These are phyloP conservation scores for Macaria liturata DNA, from an alignment of 2,888 invertebrate genomes.

Conservation along the genomic window DNA sequence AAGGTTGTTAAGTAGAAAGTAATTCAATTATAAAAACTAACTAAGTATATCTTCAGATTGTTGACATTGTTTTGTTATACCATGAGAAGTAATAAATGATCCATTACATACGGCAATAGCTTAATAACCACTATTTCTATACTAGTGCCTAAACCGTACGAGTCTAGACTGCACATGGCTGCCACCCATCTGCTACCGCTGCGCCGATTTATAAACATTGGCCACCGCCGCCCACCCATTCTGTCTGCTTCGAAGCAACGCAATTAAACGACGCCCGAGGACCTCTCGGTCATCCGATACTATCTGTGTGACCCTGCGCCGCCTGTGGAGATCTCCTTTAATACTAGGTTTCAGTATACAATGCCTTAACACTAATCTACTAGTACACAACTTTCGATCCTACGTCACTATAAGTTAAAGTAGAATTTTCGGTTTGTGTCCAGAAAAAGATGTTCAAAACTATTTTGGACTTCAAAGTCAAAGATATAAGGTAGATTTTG, in stretches of 20 bases:
- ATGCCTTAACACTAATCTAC: slow-evolving; percentile 24
- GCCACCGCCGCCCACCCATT: slow-evolving; percentile 68
- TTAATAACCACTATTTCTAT: slow-evolving; percentile 6
- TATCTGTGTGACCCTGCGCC: slow-evolving; percentile 64
- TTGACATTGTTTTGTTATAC: too few species aligned
- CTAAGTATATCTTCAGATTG: too few species aligned
- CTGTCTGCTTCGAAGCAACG: slow-evolving; percentile 62
- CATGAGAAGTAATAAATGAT: slow-evolving; percentile 8
- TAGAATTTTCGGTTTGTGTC: slow-evolving; percentile 10
- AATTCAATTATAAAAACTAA: too few species aligned
- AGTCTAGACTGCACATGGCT: slow-evolving; percentile 29
- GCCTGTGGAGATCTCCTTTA: slow-evolving; percentile 58
- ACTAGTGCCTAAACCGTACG: slow-evolving; percentile 7
- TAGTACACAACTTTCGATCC: slow-evolving; percentile 18
- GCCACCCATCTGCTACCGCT: slow-evolving; percentile 66
- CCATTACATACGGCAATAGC: slow-evolving; percentile 15
- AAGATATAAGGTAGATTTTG: slow-evolving; percentile 4
- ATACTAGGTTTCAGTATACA: slow-evolving; percentile 24
- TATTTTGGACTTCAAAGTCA: too few species aligned
- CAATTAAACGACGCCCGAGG: slow-evolving; percentile 74
- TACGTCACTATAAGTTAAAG: fast-evolving
- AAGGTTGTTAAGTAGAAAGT: too few species aligned
- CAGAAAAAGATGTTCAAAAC: too few species aligned
- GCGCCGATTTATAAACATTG: slow-evolving; percentile 63
- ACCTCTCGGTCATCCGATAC: slow-evolving; percentile 67